Base-by-base conservation (phyloP, 2,888 invertebrate genomes). In the Napeogenes inachia region DNA sequence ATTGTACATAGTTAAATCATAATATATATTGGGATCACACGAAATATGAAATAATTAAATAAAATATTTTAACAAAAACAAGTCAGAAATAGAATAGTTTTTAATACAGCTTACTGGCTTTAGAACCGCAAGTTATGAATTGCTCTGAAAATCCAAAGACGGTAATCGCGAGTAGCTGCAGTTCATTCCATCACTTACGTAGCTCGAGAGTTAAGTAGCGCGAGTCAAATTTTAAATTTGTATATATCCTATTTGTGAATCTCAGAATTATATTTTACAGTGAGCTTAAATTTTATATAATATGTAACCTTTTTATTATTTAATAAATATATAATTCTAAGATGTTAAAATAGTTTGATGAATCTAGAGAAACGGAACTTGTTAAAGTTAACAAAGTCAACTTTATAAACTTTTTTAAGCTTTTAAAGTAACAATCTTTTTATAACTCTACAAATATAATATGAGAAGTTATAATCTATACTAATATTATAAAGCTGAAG, bases 261-360 rank as follows among this genome's bases (percentile, higher is more conserved):
- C 45, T 63, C 54, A 50, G 59, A 63, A 65, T 65, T 61, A 54
- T 53, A 63, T 61, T 61, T 61, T 45, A 57, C 45, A 45, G 21
- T 6, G 13, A 59, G 45, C 32, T 57, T 4, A 50, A 50, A 50
- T 50, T 10, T 30, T 8, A 4, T 50, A 50, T 30, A 50, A 30
- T 3, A 30, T 50, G 2, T 12, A 50, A 30, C 5, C 2, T 21
- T 8, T 5, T 13, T 21, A 4, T 10, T 13, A 47, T 47, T 47
- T 30, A 30, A 50, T 12, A 50, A 10, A 50, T 35, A 35, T 5
- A 5, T 35, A 35, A 6, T 35, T 35, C 21, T 21, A 21, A 21
- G 1, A 21, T 21, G 21, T 21, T 21, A 21, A 21, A 21, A 21
- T 35, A 35, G 35, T 35, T 35, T 35, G 4, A 35, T 5, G 6